Evolutionary conservation across 2,888 invertebrate genomes (phyloP).

Genomic region (Pollenia amentaria): DNA sequence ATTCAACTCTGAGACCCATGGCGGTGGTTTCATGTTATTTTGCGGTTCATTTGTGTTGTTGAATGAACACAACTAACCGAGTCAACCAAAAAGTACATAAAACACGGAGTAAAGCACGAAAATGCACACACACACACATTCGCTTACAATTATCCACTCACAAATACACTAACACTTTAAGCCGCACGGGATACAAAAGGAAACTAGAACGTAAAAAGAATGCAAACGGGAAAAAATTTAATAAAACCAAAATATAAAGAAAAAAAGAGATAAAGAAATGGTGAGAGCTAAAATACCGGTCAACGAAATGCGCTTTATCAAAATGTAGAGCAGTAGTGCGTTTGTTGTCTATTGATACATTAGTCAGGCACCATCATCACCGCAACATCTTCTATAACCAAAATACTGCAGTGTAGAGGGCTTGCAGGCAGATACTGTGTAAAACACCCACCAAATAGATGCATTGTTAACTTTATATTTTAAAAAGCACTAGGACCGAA

Average conservation of each 20-base stretch:
- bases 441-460: not conserved
- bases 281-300: slow-evolving; percentile 54
- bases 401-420: slow-evolving; percentile 17
- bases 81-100: slow-evolving; percentile 51
- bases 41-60: slow-evolving; percentile 75
- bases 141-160: not conserved
- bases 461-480: no score
- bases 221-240: slow-evolving; percentile 11
- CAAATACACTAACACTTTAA: not conserved
- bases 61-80: slow-evolving; percentile 71
- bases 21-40: slow-evolving; percentile 71
- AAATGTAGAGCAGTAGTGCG: slow-evolving; percentile 70
- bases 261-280: slow-evolving; percentile 9
- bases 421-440: not conserved
- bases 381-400: slow-evolving; percentile 24
- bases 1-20: slow-evolving; percentile 61
- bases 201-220: slow-evolving; percentile 38
- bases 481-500: no score
- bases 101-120: slow-evolving; percentile 15
- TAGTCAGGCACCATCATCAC: slow-evolving; percentile 26
- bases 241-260: slow-evolving; percentile 4
- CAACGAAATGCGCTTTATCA: slow-evolving; percentile 53
- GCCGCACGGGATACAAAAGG: slow-evolving; percentile 11
- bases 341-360: slow-evolving; percentile 56
- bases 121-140: slow-evolving; percentile 11